These are phyloP conservation scores for Burhinus oedicnemus DNA, from an alignment of 2,113 vertebrate species.

Conservation along the genomic window DNA sequence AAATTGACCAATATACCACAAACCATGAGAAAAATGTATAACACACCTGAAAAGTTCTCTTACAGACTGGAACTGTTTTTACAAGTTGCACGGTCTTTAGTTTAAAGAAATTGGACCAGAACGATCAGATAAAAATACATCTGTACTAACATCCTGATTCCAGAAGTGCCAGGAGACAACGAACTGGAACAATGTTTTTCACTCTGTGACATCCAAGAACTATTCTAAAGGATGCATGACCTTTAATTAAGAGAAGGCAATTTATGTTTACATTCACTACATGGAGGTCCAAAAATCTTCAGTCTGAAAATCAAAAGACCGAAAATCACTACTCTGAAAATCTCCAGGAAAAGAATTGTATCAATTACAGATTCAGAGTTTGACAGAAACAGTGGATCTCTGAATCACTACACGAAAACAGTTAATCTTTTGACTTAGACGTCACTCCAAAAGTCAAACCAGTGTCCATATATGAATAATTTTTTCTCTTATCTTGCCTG, in stretches of 20 bases:
- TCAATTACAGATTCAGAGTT: neutral
- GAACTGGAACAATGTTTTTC: neutral
- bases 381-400: neutral
- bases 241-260: neutral
- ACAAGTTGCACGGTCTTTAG: neutral
- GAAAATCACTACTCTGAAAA: neutral
- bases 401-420: neutral
- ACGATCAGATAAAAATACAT: neutral
- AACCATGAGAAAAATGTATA: neutral
- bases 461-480: neutral
- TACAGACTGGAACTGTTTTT: neutral
- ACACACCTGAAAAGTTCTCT: neutral
- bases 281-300: neutral
- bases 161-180: neutral
- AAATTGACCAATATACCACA: neutral
- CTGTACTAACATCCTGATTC: neutral
- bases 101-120: neutral
- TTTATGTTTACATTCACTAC: neutral
- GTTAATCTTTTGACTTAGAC: neutral
- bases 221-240: neutral
- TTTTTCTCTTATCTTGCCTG: neutral
- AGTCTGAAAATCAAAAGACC: neutral
- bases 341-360: neutral
- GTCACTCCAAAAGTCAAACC: neutral
- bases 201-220: neutral